phyloP scores from a whole-genome alignment of 1,140 invertebrate genomes.

The Aphelinus certus region DNA sequence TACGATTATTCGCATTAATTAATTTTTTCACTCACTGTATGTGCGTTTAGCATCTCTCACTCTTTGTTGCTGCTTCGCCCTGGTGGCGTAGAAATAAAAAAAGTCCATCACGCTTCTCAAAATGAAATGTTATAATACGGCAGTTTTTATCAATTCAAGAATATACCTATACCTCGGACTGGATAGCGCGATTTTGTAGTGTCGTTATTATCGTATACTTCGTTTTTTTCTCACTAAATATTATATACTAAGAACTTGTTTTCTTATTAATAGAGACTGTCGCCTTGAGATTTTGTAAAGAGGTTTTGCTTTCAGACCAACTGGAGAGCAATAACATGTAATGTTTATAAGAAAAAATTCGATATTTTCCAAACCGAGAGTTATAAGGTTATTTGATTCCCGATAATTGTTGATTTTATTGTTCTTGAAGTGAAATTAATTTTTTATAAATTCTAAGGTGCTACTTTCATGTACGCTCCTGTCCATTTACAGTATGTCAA shows the following conservation, averaged over 20 bases:
- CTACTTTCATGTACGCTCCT: slow-evolving; percentile 26
- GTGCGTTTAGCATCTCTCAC: slow-evolving; percentile 39
- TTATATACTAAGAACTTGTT: slow-evolving; percentile 10
- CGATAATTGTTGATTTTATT: slow-evolving; percentile 29
- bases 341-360: neutral
- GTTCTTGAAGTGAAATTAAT: slow-evolving; percentile 13
- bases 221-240: slow-evolving; percentile 26
- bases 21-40: slow-evolving; percentile 35
- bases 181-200: slow-evolving; percentile 15
- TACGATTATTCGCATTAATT: slow-evolving; percentile 40
- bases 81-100: slow-evolving; percentile 38
- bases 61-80: slow-evolving; percentile 37
- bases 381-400: slow-evolving; percentile 10
- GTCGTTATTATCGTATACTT: slow-evolving; percentile 6
- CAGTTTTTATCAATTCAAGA: slow-evolving; percentile 26
- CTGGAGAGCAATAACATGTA: slow-evolving; percentile 1
- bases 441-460: slow-evolving; percentile 39
- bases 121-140: neutral
- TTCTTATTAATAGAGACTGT: slow-evolving; percentile 25
- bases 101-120: slow-evolving; percentile 28
- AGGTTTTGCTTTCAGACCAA: too few species aligned
- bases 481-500: slow-evolving; percentile 20
- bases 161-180: slow-evolving; percentile 26
- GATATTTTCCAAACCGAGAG: neutral
- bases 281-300: slow-evolving; percentile 33